These are phyloP conservation scores for Corynorhinus townsendii DNA, from an alignment of 2,113 vertebrate species.

Conservation along the genomic window DNA sequence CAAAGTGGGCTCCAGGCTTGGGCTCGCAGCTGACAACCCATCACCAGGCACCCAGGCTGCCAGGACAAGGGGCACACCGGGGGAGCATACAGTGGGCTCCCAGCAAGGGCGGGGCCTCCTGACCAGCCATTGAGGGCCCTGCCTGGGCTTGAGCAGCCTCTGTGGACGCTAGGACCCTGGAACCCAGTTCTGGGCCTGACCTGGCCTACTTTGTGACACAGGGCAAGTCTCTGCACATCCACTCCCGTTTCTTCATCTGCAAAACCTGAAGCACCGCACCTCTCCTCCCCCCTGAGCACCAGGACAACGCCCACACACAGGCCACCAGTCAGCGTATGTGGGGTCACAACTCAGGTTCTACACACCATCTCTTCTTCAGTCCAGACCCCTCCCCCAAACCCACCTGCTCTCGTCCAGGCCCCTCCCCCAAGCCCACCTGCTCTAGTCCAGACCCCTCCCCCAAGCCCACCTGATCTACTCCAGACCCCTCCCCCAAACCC, in stretches of 20 bases:
- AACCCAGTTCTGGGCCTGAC: not conserved
- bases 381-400: not conserved
- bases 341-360: not conserved
- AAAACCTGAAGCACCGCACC: not conserved
- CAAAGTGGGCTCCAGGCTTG: slow-evolving; percentile 25
- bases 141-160: not conserved
- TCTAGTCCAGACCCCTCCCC: not conserved
- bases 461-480: not conserved
- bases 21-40: slow-evolving; percentile 4
- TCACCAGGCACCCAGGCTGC: not conserved
- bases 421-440: not conserved
- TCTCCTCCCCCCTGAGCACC: fast-evolving
- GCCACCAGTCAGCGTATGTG: not conserved
- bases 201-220: not conserved
- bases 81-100: not conserved
- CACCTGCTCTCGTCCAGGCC: not conserved
- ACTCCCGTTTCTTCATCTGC: not conserved
- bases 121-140: fast-evolving
- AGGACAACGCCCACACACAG: not conserved
- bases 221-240: no score
- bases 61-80: fast-evolving
- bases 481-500: not conserved
- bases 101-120: not conserved
- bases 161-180: not conserved
- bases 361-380: not conserved